Evolutionary conservation across 2,797 vertebrate species (phyloP).

Genomic region (Pseudochromis fuscus): DNA sequence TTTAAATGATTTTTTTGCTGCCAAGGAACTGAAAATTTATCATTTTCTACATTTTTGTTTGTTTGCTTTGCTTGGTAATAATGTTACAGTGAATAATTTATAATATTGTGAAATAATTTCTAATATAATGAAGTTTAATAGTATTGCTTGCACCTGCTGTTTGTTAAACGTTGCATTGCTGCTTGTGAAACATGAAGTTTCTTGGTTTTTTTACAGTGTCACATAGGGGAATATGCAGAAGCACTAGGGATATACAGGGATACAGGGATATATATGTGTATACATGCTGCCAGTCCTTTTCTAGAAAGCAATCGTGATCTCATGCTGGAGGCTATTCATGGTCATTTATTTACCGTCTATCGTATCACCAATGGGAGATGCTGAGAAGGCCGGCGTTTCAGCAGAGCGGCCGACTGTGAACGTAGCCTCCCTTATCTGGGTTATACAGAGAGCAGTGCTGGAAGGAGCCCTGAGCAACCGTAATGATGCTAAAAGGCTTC

Average conservation of each 20-base stretch:
- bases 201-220: neutral
- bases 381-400: conserved; percentile 69
- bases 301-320: conserved; percentile 61
- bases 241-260: neutral
- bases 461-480: conserved; percentile 72
- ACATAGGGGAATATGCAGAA: neutral
- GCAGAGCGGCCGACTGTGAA: conserved; percentile 60
- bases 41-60: too few species aligned
- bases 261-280: neutral
- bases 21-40: too few species aligned
- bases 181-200: conserved; percentile 11
- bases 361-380: conserved; percentile 66
- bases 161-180: too few species aligned
- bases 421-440: conserved; percentile 78
- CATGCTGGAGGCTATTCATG: conserved; percentile 50
- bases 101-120: too few species aligned
- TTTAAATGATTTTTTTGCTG: too few species aligned
- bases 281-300: conserved; percentile 39
- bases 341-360: conserved; percentile 72
- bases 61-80: too few species aligned
- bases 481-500: conserved; percentile 73
- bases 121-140: too few species aligned
- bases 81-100: too few species aligned
- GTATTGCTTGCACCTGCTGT: too few species aligned
- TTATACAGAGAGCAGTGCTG: conserved; percentile 77